Percentiles rank a stretch among this genome's conserved stretches.
Conservation (phyloP, 2,113 vertebrate genomes). For the Equus quagga region DNA sequence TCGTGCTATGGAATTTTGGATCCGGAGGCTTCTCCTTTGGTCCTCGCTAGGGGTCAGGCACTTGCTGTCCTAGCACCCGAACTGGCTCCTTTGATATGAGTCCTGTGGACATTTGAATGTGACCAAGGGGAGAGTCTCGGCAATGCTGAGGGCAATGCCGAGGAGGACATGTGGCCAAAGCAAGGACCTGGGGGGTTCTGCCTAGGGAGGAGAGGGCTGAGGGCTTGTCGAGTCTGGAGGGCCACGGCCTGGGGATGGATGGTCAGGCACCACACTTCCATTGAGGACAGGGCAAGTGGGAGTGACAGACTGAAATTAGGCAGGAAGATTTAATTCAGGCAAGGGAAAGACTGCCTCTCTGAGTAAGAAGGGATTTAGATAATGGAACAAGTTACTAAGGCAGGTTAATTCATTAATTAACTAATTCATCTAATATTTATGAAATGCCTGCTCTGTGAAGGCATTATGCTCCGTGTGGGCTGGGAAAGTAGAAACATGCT, state of each 20-base stretch:
- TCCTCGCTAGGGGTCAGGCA: neutral
- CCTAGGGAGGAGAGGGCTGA: neutral
- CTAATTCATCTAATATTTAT: slow-evolving; percentile 74
- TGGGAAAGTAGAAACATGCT: neutral
- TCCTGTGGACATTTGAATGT: too few species aligned
- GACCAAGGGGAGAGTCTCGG: neutral
- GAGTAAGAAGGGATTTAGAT: slow-evolving; percentile 59
- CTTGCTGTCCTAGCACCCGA: neutral
- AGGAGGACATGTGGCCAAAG: neutral
- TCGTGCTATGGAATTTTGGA: neutral
- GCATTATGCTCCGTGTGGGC: slow-evolving; percentile 7
- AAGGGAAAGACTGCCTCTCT: slow-evolving; percentile 6
- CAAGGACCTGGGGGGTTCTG: neutral
- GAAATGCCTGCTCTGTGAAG: slow-evolving; percentile 43
- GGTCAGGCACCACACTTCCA: neutral
- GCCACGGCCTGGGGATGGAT: accelerated
- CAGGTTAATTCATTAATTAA: slow-evolving; percentile 77
- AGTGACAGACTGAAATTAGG: neutral
- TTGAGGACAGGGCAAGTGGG: neutral
- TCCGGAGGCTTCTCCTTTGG: neutral
- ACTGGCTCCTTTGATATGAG: neutral
- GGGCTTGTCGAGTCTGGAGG: neutral
- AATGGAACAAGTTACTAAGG: slow-evolving; percentile 65
- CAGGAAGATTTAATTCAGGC: neutral
- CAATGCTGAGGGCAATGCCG: neutral